A percentile compares a stretch with the other conserved stretches of the same genome.
Conservation (phyloP, 1,140 invertebrate species). For the Panagrolaimus sp. region DNA sequence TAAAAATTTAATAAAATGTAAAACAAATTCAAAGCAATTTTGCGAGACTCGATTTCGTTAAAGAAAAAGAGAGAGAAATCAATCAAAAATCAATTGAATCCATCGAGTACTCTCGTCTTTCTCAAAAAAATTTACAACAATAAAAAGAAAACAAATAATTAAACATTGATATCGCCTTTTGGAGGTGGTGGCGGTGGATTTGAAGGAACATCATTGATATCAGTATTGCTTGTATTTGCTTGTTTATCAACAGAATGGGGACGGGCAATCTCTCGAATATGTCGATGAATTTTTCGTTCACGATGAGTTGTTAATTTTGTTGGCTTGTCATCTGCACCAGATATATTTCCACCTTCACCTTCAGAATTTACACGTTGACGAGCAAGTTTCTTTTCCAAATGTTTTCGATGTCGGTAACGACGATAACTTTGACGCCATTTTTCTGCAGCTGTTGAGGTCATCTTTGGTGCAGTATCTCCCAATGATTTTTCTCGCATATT, state of each 20-base stretch:
- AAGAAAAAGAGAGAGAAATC: background rate
- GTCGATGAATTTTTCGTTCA: conserved; percentile 29
- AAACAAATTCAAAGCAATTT: no score
- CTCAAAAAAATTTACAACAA: no score
- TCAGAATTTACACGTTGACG: conserved; percentile 7
- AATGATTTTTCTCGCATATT: conserved; percentile 41
- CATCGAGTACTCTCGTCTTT: background rate
- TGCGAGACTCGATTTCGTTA: conserved; percentile 12
- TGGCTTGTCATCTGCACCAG: background rate
- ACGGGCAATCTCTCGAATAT: conserved; percentile 35
- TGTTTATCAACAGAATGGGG: conserved; percentile 25
- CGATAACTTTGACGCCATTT: conserved; percentile 53
- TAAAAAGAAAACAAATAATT: background rate
- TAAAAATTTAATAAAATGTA: no score
- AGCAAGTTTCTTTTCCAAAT: conserved; percentile 36
- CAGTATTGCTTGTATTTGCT: background rate
- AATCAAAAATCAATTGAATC: conserved; percentile 6
- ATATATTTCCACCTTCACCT: background rate
- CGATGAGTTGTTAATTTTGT: background rate
- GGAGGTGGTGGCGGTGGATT: no score
- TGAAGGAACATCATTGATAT: background rate
- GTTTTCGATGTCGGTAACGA: conserved; percentile 53
- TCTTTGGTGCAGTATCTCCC: conserved; percentile 51
- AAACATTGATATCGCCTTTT: conserved; percentile 8
- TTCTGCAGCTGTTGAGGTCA: conserved; percentile 57